A percentile compares a stretch with the other conserved stretches of the same genome.
Evolutionary conservation across 92 coral and sea anemone species (phyloP).

Genomic region (Phymanthus crucifer): DNA sequence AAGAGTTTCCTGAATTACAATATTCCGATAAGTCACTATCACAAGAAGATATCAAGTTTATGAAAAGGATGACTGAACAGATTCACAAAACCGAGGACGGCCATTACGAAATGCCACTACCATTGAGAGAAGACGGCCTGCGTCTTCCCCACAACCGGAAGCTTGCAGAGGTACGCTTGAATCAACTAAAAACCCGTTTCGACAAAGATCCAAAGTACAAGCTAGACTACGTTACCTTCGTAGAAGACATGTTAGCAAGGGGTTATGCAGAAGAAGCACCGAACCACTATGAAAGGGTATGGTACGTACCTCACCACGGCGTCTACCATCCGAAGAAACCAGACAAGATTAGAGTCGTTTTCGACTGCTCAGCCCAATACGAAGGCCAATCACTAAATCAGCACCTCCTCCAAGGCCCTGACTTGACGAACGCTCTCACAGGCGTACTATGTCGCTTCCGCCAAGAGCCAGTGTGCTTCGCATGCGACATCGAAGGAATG

Average conservation of each 20-base stretch:
- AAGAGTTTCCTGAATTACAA: conserved; percentile 9
- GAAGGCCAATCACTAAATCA: conserved; percentile 41
- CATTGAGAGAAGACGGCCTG: conserved; percentile 27
- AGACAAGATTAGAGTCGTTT: not conserved
- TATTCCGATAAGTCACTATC: conserved; percentile 25
- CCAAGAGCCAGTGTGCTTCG: conserved; percentile 34
- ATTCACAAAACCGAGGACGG: conserved; percentile 39
- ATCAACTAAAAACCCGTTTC: conserved; percentile 25
- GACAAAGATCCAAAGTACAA: conserved; percentile 30
- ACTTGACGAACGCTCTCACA: conserved; percentile 21
- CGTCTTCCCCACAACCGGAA: conserved; percentile 40
- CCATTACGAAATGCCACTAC: conserved; percentile 55
- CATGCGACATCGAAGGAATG: too few species aligned
- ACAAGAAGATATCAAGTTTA: conserved; percentile 38
- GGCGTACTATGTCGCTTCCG: conserved; percentile 45
- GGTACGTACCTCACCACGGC: conserved; percentile 66
- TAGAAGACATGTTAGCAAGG: conserved; percentile 35
- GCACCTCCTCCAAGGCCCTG: conserved; percentile 40
- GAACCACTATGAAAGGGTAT: conserved; percentile 7
- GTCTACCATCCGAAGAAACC: conserved; percentile 46
- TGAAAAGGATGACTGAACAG: conserved; percentile 24
- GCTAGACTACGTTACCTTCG: conserved; percentile 38
- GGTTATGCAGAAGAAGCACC: conserved; percentile 48
- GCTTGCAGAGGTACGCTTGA: conserved; percentile 38
- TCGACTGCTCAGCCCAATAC: not conserved